phyloP scores from a whole-genome alignment of 2,113 vertebrate species.

The Genyomyrus donnyi region DNA sequence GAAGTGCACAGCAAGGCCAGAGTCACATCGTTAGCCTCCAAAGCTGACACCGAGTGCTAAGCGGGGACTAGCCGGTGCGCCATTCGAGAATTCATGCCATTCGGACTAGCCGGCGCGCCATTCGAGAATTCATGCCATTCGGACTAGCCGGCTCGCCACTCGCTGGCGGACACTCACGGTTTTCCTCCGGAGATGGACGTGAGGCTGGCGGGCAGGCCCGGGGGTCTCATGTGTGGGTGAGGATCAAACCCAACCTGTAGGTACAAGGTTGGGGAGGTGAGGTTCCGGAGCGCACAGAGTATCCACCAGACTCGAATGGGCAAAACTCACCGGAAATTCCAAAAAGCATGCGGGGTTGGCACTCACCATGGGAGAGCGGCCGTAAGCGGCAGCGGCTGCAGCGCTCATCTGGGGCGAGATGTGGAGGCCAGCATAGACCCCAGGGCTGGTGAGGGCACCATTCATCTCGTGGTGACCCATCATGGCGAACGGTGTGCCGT shows the following conservation, averaged over 20 bases:
- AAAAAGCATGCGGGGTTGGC: background rate
- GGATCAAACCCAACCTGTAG: slow-evolving; percentile 85
- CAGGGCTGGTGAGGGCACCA: slow-evolving; percentile 79
- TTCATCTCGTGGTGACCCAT: slow-evolving; percentile 96
- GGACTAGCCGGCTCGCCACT: too few relatives aligned
- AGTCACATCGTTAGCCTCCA: background rate
- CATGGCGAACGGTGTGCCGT: slow-evolving; percentile 83
- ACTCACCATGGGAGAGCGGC: slow-evolving; percentile 84
- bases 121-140: too few relatives aligned
- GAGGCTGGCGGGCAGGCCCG: slow-evolving; percentile 79
- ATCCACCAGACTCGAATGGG: background rate
- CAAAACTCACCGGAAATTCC: background rate
- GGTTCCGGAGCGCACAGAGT: too few relatives aligned
- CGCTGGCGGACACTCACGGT: slow-evolving; percentile 65
- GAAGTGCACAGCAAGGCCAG: background rate
- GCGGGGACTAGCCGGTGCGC: background rate
- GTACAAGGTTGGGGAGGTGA: background rate
- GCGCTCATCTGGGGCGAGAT: slow-evolving; percentile 89
- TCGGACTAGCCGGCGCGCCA: too few relatives aligned
- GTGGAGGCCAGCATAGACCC: slow-evolving; percentile 81
- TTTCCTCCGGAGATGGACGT: slow-evolving; percentile 90
- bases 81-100: background rate
- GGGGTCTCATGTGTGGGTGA: slow-evolving; percentile 83
- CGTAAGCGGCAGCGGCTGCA: slow-evolving; percentile 75
- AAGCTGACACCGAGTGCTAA: background rate